Percentiles rank a stretch among this genome's conserved stretches.
Evolutionary conservation across 2,797 vertebrate genomes (phyloP).

Genomic region (Percopsis omiscomaycus): DNA sequence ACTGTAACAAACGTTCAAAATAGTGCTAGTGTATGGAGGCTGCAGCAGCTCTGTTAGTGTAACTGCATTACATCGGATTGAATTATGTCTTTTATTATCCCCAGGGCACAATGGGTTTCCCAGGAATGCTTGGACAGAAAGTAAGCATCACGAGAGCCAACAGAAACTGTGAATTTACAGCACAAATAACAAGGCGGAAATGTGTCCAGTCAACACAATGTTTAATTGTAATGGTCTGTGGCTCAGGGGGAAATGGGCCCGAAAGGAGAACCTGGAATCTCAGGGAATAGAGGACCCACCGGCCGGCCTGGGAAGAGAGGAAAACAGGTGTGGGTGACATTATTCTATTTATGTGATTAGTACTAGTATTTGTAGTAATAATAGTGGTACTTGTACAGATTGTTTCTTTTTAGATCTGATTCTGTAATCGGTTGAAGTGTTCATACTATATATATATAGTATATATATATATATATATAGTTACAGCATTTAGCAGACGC

Average conservation of each 20-base stretch:
- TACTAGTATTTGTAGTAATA: background rate
- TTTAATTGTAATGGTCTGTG: constrained; percentile 31
- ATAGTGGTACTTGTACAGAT: background rate
- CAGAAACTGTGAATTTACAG: background rate
- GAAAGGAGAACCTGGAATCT: constrained; percentile 89
- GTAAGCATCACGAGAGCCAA: constrained; percentile 68
- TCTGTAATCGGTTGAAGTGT: too few relatives aligned
- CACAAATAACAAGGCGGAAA: background rate
- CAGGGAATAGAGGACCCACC: constrained; percentile 93
- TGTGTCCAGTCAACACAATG: background rate
- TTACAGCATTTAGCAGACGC: too few relatives aligned
- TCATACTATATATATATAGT: too few relatives aligned
- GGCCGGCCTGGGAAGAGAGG: constrained; percentile 97
- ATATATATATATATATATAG: too few relatives aligned
- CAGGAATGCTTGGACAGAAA: constrained; percentile 98
- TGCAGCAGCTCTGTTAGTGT: background rate
- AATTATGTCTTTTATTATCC: constrained; percentile 15
- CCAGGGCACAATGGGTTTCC: constrained; percentile 90
- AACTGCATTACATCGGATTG: background rate
- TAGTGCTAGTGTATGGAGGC: background rate
- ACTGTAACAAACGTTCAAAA: background rate
- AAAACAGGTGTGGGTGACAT: constrained; percentile 84
- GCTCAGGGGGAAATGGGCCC: constrained; percentile 96
- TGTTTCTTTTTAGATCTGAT: background rate
- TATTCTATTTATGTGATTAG: background rate